Conservation (phyloP, 2,888 invertebrate genomes). For the Morpho achilles region DNA sequence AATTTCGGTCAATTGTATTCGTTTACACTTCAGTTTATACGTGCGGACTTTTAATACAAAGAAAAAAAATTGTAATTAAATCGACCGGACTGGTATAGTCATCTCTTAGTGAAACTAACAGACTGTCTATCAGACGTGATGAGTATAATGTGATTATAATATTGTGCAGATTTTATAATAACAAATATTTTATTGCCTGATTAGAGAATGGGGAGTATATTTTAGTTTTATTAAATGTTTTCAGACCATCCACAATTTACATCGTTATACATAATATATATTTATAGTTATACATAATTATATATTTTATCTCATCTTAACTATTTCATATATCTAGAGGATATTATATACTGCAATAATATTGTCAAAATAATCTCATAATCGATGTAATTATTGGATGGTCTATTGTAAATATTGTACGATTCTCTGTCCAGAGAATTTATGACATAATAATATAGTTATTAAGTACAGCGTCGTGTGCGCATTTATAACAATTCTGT, state of each 20-base stretch:
- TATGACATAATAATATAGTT: slow-evolving; percentile 30
- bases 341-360: background rate
- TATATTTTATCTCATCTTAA: background rate
- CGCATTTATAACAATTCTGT: slow-evolving; percentile 56
- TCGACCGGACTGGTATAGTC: background rate
- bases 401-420: slow-evolving; percentile 31
- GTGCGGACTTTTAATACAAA: too few relatives aligned
- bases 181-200: slow-evolving; percentile 19
- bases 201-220: slow-evolving; percentile 16
- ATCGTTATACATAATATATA: too few relatives aligned
- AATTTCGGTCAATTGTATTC: too few relatives aligned
- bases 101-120: slow-evolving; percentile 13
- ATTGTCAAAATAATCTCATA: background rate
- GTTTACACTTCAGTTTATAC: too few relatives aligned
- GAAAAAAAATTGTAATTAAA: too few relatives aligned
- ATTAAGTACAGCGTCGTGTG: slow-evolving; percentile 46
- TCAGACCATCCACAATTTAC: slow-evolving; percentile 5
- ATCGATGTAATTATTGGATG: background rate
- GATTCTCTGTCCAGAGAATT: slow-evolving; percentile 23
- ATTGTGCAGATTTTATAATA: slow-evolving; percentile 23
- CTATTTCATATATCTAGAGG: too few relatives aligned
- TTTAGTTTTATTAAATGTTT: slow-evolving; percentile 24
- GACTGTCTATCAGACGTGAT: slow-evolving; percentile 25
- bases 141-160: slow-evolving; percentile 58
- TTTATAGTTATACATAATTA: too few relatives aligned